Evolutionary conservation across 2,797 vertebrate species (phyloP).

Genomic region (Cryptoprocta ferox): DNA sequence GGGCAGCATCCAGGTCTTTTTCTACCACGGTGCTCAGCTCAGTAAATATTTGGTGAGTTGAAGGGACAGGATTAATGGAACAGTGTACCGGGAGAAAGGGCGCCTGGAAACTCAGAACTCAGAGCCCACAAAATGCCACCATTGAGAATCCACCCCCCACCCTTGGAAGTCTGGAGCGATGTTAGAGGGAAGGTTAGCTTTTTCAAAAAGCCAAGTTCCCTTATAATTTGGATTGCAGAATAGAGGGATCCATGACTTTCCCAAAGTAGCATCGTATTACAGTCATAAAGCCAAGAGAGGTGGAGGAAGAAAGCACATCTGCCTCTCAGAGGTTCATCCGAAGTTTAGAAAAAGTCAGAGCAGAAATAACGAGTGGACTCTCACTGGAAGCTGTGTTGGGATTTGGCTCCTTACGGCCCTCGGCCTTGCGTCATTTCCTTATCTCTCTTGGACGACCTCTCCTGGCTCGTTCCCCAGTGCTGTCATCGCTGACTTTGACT

Average conservation of each 20-base stretch:
- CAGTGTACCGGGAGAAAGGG: not conserved
- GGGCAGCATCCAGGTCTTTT: constrained; percentile 15
- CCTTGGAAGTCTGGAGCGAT: not conserved
- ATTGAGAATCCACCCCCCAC: not conserved
- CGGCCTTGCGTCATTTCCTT: not conserved
- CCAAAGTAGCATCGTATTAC: not conserved
- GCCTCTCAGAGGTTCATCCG: not conserved
- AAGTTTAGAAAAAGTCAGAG: not conserved
- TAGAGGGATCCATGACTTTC: not conserved
- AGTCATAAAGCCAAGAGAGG: not conserved
- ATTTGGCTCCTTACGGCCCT: not conserved
- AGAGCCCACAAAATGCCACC: not conserved
- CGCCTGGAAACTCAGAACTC: constrained; percentile 6
- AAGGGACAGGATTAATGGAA: not conserved
- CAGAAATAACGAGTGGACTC: not conserved
- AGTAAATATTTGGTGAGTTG: constrained; percentile 53
- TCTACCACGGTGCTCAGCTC: constrained; percentile 40
- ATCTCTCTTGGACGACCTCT: not conserved
- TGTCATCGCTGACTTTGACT: not conserved
- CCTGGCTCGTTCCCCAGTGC: not conserved
- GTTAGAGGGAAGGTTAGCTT: not conserved
- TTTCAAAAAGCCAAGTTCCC: not conserved
- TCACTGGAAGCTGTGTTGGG: not conserved
- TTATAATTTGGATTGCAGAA: not conserved
- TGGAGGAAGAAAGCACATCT: not conserved